Evolutionary conservation across 2,113 vertebrate genomes (phyloP), one percentile per base, ranked within the genome.

Genomic region (Theristicus caerulescens): DNA sequence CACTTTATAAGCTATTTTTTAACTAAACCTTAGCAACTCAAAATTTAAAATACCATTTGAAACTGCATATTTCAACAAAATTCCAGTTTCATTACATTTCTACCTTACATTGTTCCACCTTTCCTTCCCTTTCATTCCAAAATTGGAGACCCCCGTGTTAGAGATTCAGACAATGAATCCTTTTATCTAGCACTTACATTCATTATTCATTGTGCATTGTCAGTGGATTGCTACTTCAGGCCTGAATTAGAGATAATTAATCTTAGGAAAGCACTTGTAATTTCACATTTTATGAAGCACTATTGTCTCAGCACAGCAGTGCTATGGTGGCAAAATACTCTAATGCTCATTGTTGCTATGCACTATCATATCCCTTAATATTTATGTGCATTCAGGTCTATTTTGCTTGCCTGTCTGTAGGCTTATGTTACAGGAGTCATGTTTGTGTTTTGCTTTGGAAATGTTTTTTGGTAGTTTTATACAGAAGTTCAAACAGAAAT

Each of bases 201-300:
- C 92, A 95, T 97, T 96, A 97, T 97, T 98, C 72, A 94, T 97
- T 95, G 67, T 96, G 22, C 54, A 12, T 97, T 97, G 96, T 96
- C 91, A 92, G 71, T 93, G 80, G 77, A 94, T 97, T 97, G 89
- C 92, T 96, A 81, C 77, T 95, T 94, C 80, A 92, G 83, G 71
- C 82, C 54, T 97, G 95, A 94, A 95, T 97, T 97, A 96, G 81
- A 96, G 92, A 88, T 97, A 97, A 97, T 97, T 97, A 96, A 95
- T 97, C 91, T 79, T 94, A 94, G 74, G 81, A 80, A 97, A 94
- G 57, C 64, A 80, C 42, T 96, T 80, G 73, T 95, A 91, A 88
- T 97, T 97, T 97, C 94, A 82, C 67, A 92, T 74, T 96, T 94
- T 91, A 55, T 92, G 90, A 86, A 96, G 73, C 83, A 22, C 74